Percentiles rank a stretch among this genome's conserved stretches.
Conservation (phyloP, 1,140 invertebrate genomes). For the Micrasema minimum region DNA sequence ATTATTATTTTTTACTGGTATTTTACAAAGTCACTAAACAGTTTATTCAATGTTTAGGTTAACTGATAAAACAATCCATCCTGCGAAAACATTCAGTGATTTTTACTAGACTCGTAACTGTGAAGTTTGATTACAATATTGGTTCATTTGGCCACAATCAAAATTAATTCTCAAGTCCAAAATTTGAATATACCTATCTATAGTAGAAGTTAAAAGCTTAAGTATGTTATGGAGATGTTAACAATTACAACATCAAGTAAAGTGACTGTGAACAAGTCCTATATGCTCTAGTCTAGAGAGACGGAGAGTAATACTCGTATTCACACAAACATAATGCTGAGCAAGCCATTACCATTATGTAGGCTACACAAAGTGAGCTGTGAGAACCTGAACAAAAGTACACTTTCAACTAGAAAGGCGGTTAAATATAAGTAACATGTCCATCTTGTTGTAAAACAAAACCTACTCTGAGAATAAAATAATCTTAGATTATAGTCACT, state of each 20-base stretch:
- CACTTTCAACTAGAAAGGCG: conserved; percentile 11
- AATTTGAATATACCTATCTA: conserved; percentile 20
- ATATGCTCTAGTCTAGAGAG: not conserved
- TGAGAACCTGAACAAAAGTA: too few relatives aligned
- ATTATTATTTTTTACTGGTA: conserved; percentile 28
- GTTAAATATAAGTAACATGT: conserved; percentile 32
- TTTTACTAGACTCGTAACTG: conserved; percentile 33
- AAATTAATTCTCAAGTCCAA: conserved; percentile 24
- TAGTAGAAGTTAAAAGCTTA: conserved; percentile 7
- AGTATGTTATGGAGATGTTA: not conserved
- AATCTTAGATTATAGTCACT: conserved; percentile 39
- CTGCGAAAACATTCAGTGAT: conserved; percentile 31
- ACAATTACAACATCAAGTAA: conserved; percentile 1
- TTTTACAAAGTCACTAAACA: conserved; percentile 36
- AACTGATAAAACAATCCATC: conserved; percentile 33
- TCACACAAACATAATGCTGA: conserved; percentile 20
- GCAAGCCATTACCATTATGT: not conserved
- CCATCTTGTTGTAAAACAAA: conserved; percentile 25
- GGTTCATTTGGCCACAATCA: conserved; percentile 18
- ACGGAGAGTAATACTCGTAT: too few relatives aligned
- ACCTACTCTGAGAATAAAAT: conserved; percentile 13
- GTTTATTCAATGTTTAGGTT: conserved; percentile 30
- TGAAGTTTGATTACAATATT: conserved; percentile 12
- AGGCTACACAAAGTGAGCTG: too few relatives aligned
- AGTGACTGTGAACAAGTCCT: conserved; percentile 9